Conservation (phyloP, 2,888 invertebrate species). For the Cephus runcator region DNA sequence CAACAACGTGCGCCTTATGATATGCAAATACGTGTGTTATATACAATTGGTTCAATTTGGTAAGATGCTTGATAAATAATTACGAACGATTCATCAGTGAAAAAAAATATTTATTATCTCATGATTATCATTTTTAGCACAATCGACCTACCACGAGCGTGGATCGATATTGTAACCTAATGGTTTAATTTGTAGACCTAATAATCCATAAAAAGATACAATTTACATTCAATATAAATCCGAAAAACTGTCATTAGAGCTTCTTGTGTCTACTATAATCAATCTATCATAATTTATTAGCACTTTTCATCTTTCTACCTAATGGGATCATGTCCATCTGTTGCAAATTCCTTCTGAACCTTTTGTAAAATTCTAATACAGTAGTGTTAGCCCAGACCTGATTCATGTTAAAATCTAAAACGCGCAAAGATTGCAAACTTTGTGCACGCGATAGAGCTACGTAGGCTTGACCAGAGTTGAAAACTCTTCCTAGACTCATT, state of each 20-base stretch:
- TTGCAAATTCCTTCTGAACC: constrained; percentile 73
- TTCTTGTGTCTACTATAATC: not conserved
- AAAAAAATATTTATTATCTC: no score
- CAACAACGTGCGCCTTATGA: no score
- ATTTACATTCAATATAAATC: not conserved
- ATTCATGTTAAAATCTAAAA: constrained; percentile 85
- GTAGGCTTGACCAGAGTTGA: constrained; percentile 96
- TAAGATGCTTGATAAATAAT: no score
- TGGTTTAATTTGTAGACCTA: no score
- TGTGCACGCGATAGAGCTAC: constrained; percentile 94
- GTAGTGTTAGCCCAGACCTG: constrained; percentile 91
- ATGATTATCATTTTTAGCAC: no score
- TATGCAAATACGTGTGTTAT: no score
- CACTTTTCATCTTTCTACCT: constrained; percentile 59
- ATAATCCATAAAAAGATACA: not conserved
- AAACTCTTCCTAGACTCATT: constrained; percentile 90
- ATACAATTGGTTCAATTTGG: no score
- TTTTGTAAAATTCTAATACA: constrained; percentile 85
- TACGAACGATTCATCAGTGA: no score
- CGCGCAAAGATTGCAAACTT: constrained; percentile 84
- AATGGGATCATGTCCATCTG: constrained; percentile 75
- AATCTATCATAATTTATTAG: not conserved
- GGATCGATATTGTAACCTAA: no score
- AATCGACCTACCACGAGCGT: no score
- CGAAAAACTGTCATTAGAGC: not conserved